These are phyloP conservation scores for Latheticus oryzae DNA, from an alignment of 2,888 invertebrate genomes.

Conservation along the genomic window DNA sequence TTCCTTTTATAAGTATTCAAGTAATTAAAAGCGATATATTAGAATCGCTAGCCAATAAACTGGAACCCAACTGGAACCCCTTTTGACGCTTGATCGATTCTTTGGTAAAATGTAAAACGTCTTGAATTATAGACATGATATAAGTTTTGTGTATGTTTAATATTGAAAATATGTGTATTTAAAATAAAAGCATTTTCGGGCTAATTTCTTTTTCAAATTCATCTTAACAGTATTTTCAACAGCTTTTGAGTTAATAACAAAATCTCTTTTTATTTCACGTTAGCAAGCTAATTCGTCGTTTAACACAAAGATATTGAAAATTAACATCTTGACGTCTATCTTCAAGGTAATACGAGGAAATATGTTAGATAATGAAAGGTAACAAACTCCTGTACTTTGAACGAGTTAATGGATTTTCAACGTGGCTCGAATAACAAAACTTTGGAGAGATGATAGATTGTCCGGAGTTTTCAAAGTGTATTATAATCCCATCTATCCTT, in stretches of 20 bases:
- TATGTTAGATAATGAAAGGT: slow-evolving; percentile 48
- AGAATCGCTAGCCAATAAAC: too few relatives aligned
- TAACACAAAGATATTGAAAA: slow-evolving; percentile 40
- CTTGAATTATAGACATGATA: too few relatives aligned
- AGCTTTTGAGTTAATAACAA: slow-evolving; percentile 11
- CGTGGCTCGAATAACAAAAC: slow-evolving; percentile 54
- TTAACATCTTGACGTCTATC: slow-evolving; percentile 38
- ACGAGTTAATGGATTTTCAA: slow-evolving; percentile 54
- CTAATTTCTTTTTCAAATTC: too few relatives aligned
- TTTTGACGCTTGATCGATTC: too few relatives aligned
- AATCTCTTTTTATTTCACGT: slow-evolving; percentile 20
- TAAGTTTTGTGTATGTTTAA: too few relatives aligned
- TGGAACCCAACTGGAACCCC: too few relatives aligned
- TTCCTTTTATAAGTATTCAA: too few relatives aligned
- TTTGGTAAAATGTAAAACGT: too few relatives aligned
- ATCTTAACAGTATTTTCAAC: too few relatives aligned
- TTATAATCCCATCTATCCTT: slow-evolving; percentile 55
- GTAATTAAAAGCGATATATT: too few relatives aligned
- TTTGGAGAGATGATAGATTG: slow-evolving; percentile 55
- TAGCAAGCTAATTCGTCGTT: slow-evolving; percentile 25
- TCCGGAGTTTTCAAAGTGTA: slow-evolving; percentile 54
- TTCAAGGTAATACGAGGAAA: slow-evolving; percentile 42
- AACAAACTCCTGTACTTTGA: slow-evolving; percentile 42
- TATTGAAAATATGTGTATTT: too few relatives aligned
- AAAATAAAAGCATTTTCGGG: too few relatives aligned